Base-by-base conservation (phyloP, 2,113 vertebrate genomes). In the Podilymbus podiceps region DNA sequence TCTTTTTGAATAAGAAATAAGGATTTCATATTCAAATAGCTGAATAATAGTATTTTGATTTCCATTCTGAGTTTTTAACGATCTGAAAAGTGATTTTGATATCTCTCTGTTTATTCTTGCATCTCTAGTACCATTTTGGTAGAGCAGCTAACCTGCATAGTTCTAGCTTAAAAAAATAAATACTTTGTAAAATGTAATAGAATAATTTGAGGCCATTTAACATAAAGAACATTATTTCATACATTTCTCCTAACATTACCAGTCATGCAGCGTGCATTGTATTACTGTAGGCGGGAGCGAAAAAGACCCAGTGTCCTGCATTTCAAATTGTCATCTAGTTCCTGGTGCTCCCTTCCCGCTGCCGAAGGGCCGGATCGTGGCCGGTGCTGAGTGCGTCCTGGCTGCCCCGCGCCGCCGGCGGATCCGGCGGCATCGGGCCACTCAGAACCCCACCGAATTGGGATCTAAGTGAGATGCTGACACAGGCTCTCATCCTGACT, bases 401-500 rank as follows among this genome's bases (percentile, higher is more conserved):
- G 15, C 35, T 2, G 2, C 27, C 67, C 17, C 2, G 4, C 5
- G 6, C n/a, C 2, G 6, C n/a, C 5, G 2, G 19, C 5, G 15
- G 71, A 15, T n/a, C 22, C 3, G 8, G 71, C 21, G 8, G 69
- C 63, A 5, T 1, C 31, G 8, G 50, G 20, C 16, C 2, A 28
- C 91, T 89, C 84, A 64, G 90, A 7, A 76, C 52, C 94, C 81
- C 46, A 2, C 68, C 2, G 79, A 19, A 14, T n/a, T 4, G 74
- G 91, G 84, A 5, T 68, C 21, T 97, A 95, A 98, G 98, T 96
- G 97, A 98, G 99, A 98, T 98, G 98, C 98, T 99, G 99, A 98
- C 99, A 99, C 98, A 96, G 98, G 97, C 98, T 97, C 97, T 96
- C 98, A 90, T 98, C 98, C 99, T 98, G 98, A 97, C 99, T 98